Percentiles rank a stretch among this genome's conserved stretches.
phyloP scores from a whole-genome alignment of 2,888 invertebrate genomes.

The Orthosia incerta region DNA sequence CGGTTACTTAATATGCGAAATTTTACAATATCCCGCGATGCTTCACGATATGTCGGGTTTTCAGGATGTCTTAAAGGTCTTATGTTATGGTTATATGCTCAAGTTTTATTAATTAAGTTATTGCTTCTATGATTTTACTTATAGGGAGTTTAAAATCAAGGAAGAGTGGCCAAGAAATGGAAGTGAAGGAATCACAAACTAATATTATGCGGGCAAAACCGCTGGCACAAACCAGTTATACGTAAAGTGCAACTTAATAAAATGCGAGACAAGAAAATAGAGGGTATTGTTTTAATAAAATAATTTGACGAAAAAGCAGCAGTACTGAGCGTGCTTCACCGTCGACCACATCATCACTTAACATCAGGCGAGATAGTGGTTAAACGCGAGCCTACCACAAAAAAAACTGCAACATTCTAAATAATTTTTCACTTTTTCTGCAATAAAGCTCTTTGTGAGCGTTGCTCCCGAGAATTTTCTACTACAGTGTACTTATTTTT shows the following conservation, averaged over 20 bases:
- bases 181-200: no score
- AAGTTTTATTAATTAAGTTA: conserved; percentile 24
- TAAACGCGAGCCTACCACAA: no score
- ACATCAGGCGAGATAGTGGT: no score
- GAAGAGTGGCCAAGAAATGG: no score
- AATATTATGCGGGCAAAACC: not conserved
- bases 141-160: no score
- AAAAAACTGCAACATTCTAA: not conserved
- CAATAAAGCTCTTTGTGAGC: not conserved
- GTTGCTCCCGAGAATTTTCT: not conserved
- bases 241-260: not conserved
- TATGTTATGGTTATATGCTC: not conserved
- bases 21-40: conserved; percentile 17
- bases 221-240: not conserved
- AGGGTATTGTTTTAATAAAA: not conserved
- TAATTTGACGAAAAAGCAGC: conserved; percentile 7
- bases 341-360: no score
- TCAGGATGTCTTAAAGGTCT: not conserved
- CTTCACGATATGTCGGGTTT: not conserved
- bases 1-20: conserved; percentile 37
- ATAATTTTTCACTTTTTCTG: not conserved
- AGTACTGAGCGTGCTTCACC: no score
- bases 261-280: not conserved
- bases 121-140: no score
- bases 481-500: not conserved